A percentile compares a stretch with the other conserved stretches of the same genome.
These are phyloP conservation scores for Lacanobia wlatinum DNA, from an alignment of 2,888 invertebrate species.

Conservation along the genomic window DNA sequence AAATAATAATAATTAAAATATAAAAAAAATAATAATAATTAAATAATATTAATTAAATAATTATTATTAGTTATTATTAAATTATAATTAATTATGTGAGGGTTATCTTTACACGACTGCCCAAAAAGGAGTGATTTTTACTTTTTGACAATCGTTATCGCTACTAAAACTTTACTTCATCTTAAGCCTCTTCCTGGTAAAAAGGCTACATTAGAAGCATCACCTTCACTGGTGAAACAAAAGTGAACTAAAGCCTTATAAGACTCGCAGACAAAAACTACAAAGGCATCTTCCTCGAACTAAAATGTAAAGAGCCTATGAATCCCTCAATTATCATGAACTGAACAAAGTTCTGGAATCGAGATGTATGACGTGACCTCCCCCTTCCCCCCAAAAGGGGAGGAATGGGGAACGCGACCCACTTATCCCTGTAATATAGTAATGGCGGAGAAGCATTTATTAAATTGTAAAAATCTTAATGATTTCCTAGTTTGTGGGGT, in stretches of 20 bases:
- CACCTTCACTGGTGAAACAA: neutral
- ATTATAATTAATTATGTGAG: no score
- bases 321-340: conserved; percentile 67
- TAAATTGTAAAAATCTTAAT: conserved; percentile 72
- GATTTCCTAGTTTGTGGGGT: conserved; percentile 60
- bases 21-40: no score
- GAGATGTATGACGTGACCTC: conserved; percentile 77
- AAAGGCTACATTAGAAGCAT: neutral
- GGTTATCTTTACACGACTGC: no score
- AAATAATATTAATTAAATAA: no score
- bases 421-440: conserved; percentile 80
- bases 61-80: no score
- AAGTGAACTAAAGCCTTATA: neutral
- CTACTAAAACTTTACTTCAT: no score
- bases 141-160: no score
- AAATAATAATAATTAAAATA: no score
- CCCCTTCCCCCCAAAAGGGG: conserved; percentile 48
- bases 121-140: no score
- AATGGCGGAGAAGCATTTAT: conserved; percentile 72
- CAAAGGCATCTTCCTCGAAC: conserved; percentile 24
- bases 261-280: neutral
- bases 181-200: no score
- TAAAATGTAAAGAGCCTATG: conserved; percentile 62
- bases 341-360: conserved; percentile 72
- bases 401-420: conserved; percentile 74